Base-by-base conservation (phyloP, 2,113 vertebrate species). In the Odobenus rosmarus region DNA sequence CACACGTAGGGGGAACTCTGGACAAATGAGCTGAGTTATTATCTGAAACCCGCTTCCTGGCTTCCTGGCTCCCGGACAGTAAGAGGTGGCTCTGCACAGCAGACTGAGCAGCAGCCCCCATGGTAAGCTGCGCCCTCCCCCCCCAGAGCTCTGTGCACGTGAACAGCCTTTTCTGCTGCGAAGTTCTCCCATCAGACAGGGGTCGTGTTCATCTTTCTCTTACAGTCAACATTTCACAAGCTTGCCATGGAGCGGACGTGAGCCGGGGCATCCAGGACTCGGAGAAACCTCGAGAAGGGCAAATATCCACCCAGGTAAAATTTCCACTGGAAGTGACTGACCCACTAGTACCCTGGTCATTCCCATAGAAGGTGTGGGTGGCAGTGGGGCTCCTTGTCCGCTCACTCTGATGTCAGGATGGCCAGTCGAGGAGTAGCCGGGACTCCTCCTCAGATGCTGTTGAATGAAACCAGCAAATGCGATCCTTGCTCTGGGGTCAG, bases 381-480 rank as follows among this genome's bases (percentile, higher is more conserved):
- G n/a, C 77, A 57, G 93, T 51, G 59, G 94, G 94, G 96, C 81
- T 97, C 90, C 88, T 95, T 74, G 81, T 97, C 95, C 90, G 92
- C 96, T 61, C 24, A 62, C 71, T 96, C 93, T 95, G 88, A 88
- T 94, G 96, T 93, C 98, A 96, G 97, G 88, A 85, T 64, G 94
- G 74, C 94, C 87, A n/a, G 89, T 51, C 31, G 74, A 83, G 62
- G 98, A 93, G 96, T 84, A 92, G 90, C 95, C 97, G 49, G 98
- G 98, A 98, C 95, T 95, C 95, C 95, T 97, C 97, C 95, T 97
- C 96, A 96, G 90, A 81, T 96, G 96, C 97, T 98, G 89, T 97
- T 98, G 98, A 97, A 97, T 97, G 96, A 98, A 98, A 98, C 0
- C 59, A 98, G 97, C 95, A 98, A 97, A 97, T 90, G 94, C 95